These are phyloP conservation scores for Bryconaethiops microstoma DNA, from an alignment of 2,797 vertebrate genomes.

Conservation along the genomic window DNA sequence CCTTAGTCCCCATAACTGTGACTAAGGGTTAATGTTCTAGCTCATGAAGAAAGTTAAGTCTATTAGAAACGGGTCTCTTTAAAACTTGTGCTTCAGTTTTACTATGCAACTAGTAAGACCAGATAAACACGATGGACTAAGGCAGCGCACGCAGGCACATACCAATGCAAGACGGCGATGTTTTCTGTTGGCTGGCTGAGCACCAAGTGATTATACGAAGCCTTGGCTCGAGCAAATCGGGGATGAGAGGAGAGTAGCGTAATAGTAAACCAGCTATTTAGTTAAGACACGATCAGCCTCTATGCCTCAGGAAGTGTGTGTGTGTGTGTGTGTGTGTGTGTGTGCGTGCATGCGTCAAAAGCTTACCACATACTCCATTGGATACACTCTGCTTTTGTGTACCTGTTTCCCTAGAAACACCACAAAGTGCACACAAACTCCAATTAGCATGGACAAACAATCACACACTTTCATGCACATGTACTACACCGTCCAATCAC, in stretches of 20 bases:
- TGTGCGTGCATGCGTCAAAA: constrained; percentile 39
- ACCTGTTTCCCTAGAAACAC: constrained; percentile 77
- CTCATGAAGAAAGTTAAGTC: not conserved
- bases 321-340: constrained; percentile 22
- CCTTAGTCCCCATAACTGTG: not conserved
- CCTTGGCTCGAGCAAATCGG: constrained; percentile 12
- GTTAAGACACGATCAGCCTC: constrained; percentile 46
- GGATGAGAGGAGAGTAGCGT: not conserved
- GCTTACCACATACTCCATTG: constrained; percentile 83
- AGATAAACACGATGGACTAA: not conserved
- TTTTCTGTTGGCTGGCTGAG: not conserved
- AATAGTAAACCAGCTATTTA: constrained; percentile 20
- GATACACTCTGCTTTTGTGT: constrained; percentile 69
- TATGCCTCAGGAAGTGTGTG: constrained; percentile 55
- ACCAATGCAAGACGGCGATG: not conserved
- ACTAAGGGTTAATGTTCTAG: not conserved
- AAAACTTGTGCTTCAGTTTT: not conserved
- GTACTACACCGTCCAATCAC: not conserved
- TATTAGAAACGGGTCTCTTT: too few species aligned
- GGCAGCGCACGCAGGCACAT: not conserved
- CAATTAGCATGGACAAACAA: constrained; percentile 48
- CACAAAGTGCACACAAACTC: constrained; percentile 74
- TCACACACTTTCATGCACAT: not conserved
- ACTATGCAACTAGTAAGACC: not conserved
- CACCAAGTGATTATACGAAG: not conserved